Percentiles rank a stretch among this genome's conserved stretches.
Conservation (phyloP, 1,140 invertebrate species). For the Neodiprion lecontei region DNA sequence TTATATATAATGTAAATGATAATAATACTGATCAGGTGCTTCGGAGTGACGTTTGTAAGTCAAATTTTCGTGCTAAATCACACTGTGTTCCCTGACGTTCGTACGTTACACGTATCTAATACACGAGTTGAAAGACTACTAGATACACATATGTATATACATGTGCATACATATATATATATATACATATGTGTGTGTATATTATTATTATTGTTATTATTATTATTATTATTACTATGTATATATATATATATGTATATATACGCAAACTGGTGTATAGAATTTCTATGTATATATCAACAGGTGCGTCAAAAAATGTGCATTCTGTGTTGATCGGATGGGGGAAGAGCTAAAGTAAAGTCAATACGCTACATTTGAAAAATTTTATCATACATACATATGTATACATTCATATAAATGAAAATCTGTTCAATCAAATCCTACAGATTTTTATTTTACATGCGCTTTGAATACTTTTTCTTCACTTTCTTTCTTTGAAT, state of each 20-base stretch:
- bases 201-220: background rate
- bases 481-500: too few species aligned
- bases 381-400: too few species aligned
- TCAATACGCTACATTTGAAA: too few species aligned
- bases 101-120: background rate
- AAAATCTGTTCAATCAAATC: too few species aligned
- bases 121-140: background rate
- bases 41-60: background rate
- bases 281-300: background rate
- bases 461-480: too few species aligned
- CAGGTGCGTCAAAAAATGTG: background rate
- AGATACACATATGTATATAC: too few species aligned
- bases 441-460: too few species aligned
- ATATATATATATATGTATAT: background rate
- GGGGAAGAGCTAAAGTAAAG: too few species aligned
- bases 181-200: too few species aligned
- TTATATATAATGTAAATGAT: background rate
- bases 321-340: background rate
- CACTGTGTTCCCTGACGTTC: background rate
- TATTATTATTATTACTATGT: background rate
- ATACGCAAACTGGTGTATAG: background rate
- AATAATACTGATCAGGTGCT: background rate
- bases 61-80: background rate
- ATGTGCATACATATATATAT: too few species aligned
- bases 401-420: too few species aligned